Percentiles rank a stretch among this genome's conserved stretches.
phyloP scores from a whole-genome alignment of 2,113 vertebrate genomes.

The Chaenocephalus aceratus region DNA sequence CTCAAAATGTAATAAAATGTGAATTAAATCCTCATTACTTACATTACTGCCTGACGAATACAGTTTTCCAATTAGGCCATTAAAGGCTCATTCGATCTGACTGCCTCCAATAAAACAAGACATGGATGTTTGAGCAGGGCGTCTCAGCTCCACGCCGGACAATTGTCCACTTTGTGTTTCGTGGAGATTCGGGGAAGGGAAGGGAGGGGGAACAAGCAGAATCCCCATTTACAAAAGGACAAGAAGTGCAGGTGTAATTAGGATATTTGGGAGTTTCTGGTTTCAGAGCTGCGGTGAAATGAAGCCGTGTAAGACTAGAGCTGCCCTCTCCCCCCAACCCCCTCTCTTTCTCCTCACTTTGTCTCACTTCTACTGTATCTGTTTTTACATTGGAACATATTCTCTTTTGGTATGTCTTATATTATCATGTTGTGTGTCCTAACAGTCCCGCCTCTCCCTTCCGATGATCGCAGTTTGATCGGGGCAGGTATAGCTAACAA shows the following conservation, averaged over 20 bases:
- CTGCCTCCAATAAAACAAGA: slow-evolving; percentile 76
- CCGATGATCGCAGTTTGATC: slow-evolving; percentile 90
- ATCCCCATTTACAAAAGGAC: slow-evolving; percentile 91
- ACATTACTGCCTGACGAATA: slow-evolving; percentile 51
- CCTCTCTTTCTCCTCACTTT: slow-evolving; percentile 21
- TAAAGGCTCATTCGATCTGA: slow-evolving; percentile 73
- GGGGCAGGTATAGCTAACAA: slow-evolving; percentile 95
- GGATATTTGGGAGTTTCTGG: slow-evolving; percentile 90
- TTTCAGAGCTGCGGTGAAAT: slow-evolving; percentile 91
- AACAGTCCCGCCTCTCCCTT: not conserved
- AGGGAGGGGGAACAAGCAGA: slow-evolving; percentile 57
- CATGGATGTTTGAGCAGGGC: slow-evolving; percentile 80
- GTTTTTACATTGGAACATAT: not conserved
- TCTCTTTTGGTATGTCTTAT: slow-evolving; percentile 51
- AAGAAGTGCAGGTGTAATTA: slow-evolving; percentile 94
- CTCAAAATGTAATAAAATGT: not conserved
- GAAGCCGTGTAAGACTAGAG: slow-evolving; percentile 90
- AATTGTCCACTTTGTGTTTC: slow-evolving; percentile 88
- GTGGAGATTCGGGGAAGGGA: slow-evolving; percentile 37
- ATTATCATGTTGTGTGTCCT: no score
- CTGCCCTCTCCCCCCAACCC: slow-evolving; percentile 68
- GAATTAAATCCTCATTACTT: slow-evolving; percentile 36
- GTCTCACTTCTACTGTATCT: slow-evolving; percentile 13
- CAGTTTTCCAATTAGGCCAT: slow-evolving; percentile 69
- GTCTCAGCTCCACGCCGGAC: slow-evolving; percentile 57